A percentile compares a stretch with the other conserved stretches of the same genome.
These are phyloP conservation scores for Gallinago solitaria DNA, from an alignment of 2,797 vertebrate genomes.

Conservation along the genomic window DNA sequence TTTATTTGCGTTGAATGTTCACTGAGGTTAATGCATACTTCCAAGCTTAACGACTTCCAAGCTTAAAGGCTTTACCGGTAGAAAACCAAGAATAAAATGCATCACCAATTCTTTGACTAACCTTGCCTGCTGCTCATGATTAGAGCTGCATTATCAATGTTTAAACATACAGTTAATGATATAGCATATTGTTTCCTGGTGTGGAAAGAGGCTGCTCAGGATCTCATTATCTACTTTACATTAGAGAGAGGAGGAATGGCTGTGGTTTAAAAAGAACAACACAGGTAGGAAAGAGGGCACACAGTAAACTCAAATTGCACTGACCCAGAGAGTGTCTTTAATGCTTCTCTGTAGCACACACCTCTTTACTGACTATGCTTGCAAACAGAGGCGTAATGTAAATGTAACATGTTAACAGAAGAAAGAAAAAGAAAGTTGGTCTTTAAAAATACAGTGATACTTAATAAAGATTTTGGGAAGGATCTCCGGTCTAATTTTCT, in stretches of 20 bases:
- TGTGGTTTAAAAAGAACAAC: accelerated
- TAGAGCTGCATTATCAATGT: not conserved
- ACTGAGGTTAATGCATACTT: not conserved
- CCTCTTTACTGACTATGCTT: not conserved
- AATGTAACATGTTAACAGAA: not conserved
- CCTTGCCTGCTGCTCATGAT: not conserved
- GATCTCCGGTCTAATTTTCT: not conserved
- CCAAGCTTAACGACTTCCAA: not conserved
- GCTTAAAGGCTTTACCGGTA: not conserved
- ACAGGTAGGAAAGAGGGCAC: not conserved
- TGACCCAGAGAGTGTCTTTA: not conserved
- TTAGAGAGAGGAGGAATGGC: not conserved
- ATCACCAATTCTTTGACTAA: not conserved
- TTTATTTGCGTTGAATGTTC: not conserved
- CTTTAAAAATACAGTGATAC: not conserved
- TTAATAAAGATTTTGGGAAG: not conserved
- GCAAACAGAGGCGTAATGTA: not conserved
- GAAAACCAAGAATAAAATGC: not conserved
- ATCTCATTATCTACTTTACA: not conserved
- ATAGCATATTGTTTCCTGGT: not conserved
- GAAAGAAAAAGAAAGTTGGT: not conserved
- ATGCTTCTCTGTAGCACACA: not conserved
- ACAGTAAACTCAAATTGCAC: not conserved
- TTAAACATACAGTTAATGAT: not conserved
- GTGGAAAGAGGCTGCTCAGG: not conserved